phyloP scores from a whole-genome alignment of 2,888 invertebrate species.

The Encarsia formosa region DNA sequence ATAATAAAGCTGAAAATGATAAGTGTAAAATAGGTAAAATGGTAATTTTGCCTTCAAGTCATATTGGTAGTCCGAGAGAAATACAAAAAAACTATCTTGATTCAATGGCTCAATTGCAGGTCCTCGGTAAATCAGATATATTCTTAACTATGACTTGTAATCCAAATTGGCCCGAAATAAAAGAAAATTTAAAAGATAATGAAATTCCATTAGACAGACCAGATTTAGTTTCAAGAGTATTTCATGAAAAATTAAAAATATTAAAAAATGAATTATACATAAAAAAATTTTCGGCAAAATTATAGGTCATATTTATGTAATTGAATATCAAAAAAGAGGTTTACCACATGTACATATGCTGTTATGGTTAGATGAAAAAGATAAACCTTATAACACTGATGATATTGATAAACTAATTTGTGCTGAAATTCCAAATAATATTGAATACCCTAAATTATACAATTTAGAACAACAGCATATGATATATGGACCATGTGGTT shows the following conservation, averaged over 20 bases:
- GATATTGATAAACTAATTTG: not conserved
- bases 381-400: not conserved
- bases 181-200: not conserved
- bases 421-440: not conserved
- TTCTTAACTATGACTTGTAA: constrained; percentile 3
- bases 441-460: not conserved
- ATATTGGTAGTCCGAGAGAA: constrained; percentile 2
- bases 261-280: not conserved
- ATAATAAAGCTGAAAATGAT: not conserved
- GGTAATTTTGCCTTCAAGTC: not conserved
- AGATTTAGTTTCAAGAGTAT: not conserved
- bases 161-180: not conserved
- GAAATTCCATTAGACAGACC: not conserved
- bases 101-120: not conserved
- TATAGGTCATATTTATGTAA: not conserved
- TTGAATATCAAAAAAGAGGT: not conserved
- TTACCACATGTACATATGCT: not conserved
- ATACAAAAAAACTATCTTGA: constrained; percentile 4
- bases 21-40: constrained; percentile 2
- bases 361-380: not conserved
- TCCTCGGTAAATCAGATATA: not conserved
- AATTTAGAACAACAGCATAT: not conserved
- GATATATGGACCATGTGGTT: constrained; percentile 7
- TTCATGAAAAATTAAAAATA: not conserved
- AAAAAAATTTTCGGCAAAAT: not conserved